These are phyloP conservation scores for Corticium candelabrum DNA, from an alignment of 37 sponge, comb jelly and placozoan species.

Conservation along the genomic window DNA sequence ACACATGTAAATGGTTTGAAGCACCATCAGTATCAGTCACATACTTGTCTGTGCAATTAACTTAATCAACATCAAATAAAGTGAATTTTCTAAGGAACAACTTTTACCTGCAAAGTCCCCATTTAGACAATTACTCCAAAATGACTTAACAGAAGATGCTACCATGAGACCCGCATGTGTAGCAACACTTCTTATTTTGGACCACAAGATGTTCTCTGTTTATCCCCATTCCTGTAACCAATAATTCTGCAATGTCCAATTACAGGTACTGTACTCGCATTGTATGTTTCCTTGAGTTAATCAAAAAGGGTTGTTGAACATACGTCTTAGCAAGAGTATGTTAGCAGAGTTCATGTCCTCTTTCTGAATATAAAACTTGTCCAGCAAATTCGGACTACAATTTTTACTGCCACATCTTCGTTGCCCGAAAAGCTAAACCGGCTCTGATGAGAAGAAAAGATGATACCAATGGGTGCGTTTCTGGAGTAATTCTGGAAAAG, in stretches of 20 bases:
- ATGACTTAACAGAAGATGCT: not conserved
- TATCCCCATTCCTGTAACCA: not conserved
- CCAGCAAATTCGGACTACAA: too few species aligned
- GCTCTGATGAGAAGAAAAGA: too few species aligned
- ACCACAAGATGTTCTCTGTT: not conserved
- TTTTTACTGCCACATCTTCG: too few species aligned
- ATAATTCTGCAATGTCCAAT: not conserved
- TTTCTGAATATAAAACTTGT: not conserved
- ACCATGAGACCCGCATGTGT: not conserved
- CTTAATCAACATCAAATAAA: conserved; percentile 2
- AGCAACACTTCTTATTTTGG: not conserved
- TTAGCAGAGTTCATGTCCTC: not conserved
- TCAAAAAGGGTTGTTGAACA: not conserved
- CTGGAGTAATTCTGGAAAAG: too few species aligned
- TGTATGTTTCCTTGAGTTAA: not conserved
- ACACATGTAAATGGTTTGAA: not conserved
- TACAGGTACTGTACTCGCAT: not conserved
- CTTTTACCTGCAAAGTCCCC: not conserved
- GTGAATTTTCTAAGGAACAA: not conserved
- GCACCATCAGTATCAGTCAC: not conserved
- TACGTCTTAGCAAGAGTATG: not conserved
- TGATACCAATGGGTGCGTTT: too few species aligned
- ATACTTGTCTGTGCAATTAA: not conserved
- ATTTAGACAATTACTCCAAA: not conserved
- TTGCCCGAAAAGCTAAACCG: too few species aligned